These are phyloP conservation scores for Mixornis gularis DNA, from an alignment of 2,113 vertebrate species.

Conservation along the genomic window DNA sequence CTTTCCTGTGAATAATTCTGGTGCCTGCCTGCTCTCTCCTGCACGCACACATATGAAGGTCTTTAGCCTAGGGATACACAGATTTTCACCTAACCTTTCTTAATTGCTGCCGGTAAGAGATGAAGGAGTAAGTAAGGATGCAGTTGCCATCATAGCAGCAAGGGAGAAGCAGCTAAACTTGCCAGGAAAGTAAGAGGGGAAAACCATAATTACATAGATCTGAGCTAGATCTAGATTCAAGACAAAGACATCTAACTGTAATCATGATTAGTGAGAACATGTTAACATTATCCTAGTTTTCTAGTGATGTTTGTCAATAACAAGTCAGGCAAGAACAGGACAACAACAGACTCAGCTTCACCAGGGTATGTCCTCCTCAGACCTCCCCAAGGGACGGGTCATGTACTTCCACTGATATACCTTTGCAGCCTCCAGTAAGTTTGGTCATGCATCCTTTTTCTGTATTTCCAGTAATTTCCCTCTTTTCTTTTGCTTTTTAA, in stretches of 20 bases:
- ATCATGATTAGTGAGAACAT: background rate
- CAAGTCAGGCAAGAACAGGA: background rate
- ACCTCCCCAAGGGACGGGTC: background rate
- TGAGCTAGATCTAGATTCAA: background rate
- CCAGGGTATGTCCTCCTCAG: rapidly evolving
- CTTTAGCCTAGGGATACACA: background rate
- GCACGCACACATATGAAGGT: rapidly evolving
- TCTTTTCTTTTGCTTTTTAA: background rate
- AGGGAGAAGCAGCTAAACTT: background rate
- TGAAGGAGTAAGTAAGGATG: background rate
- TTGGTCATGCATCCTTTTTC: background rate
- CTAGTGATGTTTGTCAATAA: background rate
- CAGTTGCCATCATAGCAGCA: background rate
- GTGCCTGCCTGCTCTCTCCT: background rate
- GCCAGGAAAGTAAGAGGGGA: background rate
- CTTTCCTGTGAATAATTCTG: background rate
- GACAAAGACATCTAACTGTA: background rate
- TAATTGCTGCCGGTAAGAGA: background rate
- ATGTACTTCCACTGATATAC: background rate
- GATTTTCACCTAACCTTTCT: background rate
- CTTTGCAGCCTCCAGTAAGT: background rate
- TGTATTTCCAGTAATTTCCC: background rate
- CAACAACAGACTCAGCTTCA: background rate
- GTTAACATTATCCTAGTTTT: background rate
- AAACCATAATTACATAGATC: background rate